Conservation (phyloP, 2,113 vertebrate genomes). For the Agapornis roseicollis region DNA sequence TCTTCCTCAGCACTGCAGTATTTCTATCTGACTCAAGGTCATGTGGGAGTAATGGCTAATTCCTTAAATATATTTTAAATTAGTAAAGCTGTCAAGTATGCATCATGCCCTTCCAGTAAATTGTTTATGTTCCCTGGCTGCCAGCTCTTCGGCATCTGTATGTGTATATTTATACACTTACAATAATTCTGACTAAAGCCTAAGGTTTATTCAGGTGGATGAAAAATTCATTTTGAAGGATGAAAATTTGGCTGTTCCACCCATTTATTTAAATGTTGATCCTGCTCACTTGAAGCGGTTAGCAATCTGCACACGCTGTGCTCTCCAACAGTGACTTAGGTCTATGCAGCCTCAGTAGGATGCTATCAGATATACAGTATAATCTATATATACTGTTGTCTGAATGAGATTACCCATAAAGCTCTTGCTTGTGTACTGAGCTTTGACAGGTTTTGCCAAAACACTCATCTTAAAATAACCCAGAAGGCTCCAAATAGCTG, state of each 20-base stretch:
- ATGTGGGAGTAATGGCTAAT: not conserved
- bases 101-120: not conserved
- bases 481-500: not conserved
- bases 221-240: not conserved
- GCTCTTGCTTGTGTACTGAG: not conserved
- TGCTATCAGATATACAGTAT: not conserved
- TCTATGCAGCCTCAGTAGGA: not conserved
- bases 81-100: not conserved
- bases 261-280: not conserved
- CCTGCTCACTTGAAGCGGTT: not conserved
- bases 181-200: not conserved
- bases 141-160: not conserved
- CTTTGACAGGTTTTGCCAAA: not conserved
- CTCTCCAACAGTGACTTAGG: accelerated
- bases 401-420: not conserved
- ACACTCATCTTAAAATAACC: not conserved
- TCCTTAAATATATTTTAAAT: not conserved
- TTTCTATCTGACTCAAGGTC: not conserved
- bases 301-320: not conserved
- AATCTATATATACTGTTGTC: not conserved
- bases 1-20: not conserved
- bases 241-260: not conserved
- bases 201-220: not conserved
- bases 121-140: not conserved
- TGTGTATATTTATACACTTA: not conserved